Evolutionary conservation across 2,797 vertebrate genomes (phyloP).

Genomic region (Chelon labrosus): DNA sequence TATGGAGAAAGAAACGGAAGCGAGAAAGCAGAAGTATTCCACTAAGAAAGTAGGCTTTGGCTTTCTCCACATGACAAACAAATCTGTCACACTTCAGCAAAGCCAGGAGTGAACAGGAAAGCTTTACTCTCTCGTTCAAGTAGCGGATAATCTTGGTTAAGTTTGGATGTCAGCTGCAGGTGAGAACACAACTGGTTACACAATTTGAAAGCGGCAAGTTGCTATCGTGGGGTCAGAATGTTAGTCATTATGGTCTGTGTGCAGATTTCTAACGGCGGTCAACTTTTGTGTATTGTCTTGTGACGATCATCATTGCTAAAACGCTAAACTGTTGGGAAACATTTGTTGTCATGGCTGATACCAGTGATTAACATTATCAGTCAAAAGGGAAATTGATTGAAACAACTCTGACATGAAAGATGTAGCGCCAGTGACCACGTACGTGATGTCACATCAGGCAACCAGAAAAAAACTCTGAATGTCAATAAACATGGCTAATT

Average conservation of each 20-base stretch:
- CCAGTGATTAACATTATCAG: neutral
- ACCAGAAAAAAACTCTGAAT: too few species aligned
- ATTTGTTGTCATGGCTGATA: neutral
- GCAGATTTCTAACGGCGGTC: neutral
- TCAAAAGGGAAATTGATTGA: neutral
- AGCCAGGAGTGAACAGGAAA: neutral
- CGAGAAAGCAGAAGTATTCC: conserved; percentile 63
- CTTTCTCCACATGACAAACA: conserved; percentile 34
- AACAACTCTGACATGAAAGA: neutral
- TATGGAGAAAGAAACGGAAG: conserved; percentile 54
- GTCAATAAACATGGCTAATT: too few species aligned
- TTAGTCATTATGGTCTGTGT: neutral
- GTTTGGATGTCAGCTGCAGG: conserved; percentile 22
- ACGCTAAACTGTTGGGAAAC: too few species aligned
- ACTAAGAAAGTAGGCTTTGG: conserved; percentile 39
- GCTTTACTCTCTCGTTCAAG: conserved; percentile 1
- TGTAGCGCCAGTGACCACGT: neutral
- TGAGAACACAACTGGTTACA: conserved; percentile 30
- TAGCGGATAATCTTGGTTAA: conserved; percentile 2
- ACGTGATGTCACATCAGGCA: neutral
- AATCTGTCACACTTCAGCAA: conserved; percentile 17
- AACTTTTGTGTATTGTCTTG: neutral
- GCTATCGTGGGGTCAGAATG: neutral
- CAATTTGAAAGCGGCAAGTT: neutral
- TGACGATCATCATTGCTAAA: neutral